Percentiles rank a stretch among this genome's conserved stretches.
Evolutionary conservation across 1,140 invertebrate species (phyloP).

Genomic region (Bombus polaris): DNA sequence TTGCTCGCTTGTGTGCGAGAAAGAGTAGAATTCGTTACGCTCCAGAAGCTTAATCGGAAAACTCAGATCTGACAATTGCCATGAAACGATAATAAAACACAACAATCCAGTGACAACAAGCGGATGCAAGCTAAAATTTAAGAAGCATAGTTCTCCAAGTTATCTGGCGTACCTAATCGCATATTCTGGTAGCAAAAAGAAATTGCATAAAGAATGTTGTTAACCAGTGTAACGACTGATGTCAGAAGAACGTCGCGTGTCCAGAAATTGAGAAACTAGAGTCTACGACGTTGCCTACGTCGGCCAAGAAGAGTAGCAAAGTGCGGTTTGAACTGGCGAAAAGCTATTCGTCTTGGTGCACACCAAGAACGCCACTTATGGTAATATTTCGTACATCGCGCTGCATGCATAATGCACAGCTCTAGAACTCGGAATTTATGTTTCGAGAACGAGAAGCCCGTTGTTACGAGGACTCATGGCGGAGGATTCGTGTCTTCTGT

Average conservation of each 20-base stretch:
- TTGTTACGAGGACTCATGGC: constrained; percentile 42
- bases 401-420: constrained; percentile 62
- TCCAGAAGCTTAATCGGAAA: too few species aligned
- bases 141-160: not conserved
- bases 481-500: constrained; percentile 46
- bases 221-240: not conserved
- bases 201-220: not conserved
- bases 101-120: not conserved
- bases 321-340: not conserved
- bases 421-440: constrained; percentile 55
- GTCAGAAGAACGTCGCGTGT: not conserved
- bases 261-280: not conserved
- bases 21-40: too few species aligned
- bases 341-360: constrained; percentile 39
- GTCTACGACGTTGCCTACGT: not conserved
- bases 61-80: too few species aligned
- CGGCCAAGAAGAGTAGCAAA: too few species aligned
- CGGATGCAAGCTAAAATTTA: not conserved
- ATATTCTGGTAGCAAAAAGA: not conserved
- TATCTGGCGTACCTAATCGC: not conserved
- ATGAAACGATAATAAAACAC: too few species aligned
- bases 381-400: constrained; percentile 64
- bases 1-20: too few species aligned
- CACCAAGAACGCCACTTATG: constrained; percentile 42
- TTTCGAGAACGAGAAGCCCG: constrained; percentile 28